These are phyloP conservation scores for Synaphobranchus kaupii DNA, from an alignment of 2,797 vertebrate species.

Conservation along the genomic window DNA sequence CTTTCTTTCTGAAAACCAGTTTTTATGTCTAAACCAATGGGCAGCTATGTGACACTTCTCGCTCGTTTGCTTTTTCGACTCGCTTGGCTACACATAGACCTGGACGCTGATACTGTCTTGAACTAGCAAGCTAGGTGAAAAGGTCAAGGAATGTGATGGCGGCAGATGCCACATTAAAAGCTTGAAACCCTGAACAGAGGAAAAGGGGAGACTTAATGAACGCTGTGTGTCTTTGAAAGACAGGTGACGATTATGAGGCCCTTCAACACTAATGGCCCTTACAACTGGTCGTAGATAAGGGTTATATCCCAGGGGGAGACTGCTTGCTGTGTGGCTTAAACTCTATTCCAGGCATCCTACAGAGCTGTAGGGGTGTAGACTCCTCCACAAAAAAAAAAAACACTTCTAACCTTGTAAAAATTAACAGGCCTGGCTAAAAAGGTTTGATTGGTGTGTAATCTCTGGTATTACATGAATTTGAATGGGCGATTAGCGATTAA, in stretches of 20 bases:
- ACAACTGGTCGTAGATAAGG: constrained; percentile 59
- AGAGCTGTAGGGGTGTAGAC: not conserved
- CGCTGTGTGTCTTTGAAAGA: constrained; percentile 67
- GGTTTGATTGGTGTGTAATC: not conserved
- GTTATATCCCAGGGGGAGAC: constrained; percentile 17
- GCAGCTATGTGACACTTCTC: not conserved
- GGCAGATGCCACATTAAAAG: constrained; percentile 67
- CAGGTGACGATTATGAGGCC: constrained; percentile 59
- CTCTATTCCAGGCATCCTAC: constrained; percentile 21
- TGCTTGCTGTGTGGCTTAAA: constrained; percentile 30
- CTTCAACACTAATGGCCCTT: constrained; percentile 63
- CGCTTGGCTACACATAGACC: not conserved
- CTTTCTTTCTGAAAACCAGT: not conserved
- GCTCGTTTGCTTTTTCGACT: not conserved
- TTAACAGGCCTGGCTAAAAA: constrained; percentile 1
- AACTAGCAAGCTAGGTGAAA: not conserved
- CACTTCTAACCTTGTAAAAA: constrained; percentile 9
- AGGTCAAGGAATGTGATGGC: constrained; percentile 53
- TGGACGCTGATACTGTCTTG: not conserved
- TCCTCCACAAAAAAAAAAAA: not conserved
- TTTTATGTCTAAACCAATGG: not conserved
- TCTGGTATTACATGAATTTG: constrained; percentile 4
- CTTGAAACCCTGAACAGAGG: constrained; percentile 56
- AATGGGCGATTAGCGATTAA: not conserved
- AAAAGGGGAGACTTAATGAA: constrained; percentile 54